Percentiles rank a stretch among this genome's conserved stretches.
phyloP scores from a whole-genome alignment of 2,888 invertebrate genomes.

The Coenonympha arcania region DNA sequence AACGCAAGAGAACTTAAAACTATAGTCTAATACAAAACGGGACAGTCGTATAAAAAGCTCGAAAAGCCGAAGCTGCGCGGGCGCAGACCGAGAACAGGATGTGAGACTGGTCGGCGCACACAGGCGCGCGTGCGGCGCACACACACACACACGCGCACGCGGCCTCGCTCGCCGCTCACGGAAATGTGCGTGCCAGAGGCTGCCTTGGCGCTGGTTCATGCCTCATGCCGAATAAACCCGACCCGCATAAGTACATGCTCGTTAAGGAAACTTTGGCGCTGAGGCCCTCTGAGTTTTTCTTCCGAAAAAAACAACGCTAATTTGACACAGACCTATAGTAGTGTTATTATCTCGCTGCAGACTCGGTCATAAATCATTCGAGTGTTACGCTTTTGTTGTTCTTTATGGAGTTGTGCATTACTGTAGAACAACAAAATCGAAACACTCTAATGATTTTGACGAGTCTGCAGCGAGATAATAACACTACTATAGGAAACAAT shows the following conservation, averaged over 20 bases:
- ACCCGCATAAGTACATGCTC: slow-evolving; percentile 28
- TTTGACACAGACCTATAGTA: too few species aligned
- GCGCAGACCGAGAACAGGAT: slow-evolving; percentile 71
- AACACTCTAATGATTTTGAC: too few species aligned
- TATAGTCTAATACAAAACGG: slow-evolving; percentile 29
- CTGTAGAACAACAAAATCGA: too few species aligned
- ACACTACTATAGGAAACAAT: too few species aligned
- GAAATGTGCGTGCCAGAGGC: slow-evolving; percentile 64
- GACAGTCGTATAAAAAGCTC: slow-evolving; percentile 69
- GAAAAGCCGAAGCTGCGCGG: slow-evolving; percentile 59
- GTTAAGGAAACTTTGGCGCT: slow-evolving; percentile 23
- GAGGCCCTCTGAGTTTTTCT: neutral
- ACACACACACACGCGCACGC: slow-evolving; percentile 49
- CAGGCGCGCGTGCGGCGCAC: slow-evolving; percentile 33
- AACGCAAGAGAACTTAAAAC: slow-evolving; percentile 17
- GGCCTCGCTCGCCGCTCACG: slow-evolving; percentile 66
- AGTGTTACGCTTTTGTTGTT: too few species aligned
- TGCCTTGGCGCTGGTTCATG: slow-evolving; percentile 35
- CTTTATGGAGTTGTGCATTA: too few species aligned
- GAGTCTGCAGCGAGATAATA: too few species aligned
- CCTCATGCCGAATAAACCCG: slow-evolving; percentile 34
- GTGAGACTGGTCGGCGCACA: slow-evolving; percentile 71
- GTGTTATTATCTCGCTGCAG: too few species aligned
- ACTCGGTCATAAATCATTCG: too few species aligned
- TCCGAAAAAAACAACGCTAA: neutral